phyloP scores from a whole-genome alignment of 2,888 invertebrate genomes.

The Eupithecia centaureata region DNA sequence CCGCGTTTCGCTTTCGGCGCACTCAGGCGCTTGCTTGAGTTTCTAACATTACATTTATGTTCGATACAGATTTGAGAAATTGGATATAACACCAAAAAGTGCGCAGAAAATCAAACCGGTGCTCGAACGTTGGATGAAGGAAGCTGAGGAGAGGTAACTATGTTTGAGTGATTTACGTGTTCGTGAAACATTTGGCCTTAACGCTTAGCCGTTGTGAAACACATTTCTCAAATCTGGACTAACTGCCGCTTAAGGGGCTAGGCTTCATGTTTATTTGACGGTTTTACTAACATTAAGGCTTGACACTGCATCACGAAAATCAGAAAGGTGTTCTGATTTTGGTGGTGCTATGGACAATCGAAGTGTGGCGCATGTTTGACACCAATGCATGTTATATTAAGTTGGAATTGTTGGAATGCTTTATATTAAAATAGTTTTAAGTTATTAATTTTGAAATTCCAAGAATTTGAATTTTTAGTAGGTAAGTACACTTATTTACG shows the following conservation, averaged over 20 bases:
- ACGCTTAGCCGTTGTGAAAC: constrained; percentile 77
- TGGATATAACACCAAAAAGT: constrained; percentile 99
- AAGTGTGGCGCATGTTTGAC: constrained; percentile 37
- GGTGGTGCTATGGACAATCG: constrained; percentile 37
- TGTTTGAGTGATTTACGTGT: constrained; percentile 77
- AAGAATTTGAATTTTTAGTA: neutral
- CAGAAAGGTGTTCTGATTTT: constrained; percentile 41
- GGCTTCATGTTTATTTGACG: constrained; percentile 62
- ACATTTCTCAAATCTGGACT: constrained; percentile 85
- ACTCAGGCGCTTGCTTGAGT: constrained; percentile 65
- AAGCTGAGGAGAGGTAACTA: constrained; percentile 97
- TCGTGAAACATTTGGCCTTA: constrained; percentile 81
- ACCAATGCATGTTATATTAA: constrained; percentile 40
- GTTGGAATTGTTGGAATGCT: constrained; percentile 3
- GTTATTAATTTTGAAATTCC: neutral
- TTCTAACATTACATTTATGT: constrained; percentile 82
- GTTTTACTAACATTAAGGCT: constrained; percentile 48
- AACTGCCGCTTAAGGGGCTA: constrained; percentile 77
- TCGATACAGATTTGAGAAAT: constrained; percentile 97
- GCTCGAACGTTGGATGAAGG: constrained; percentile 99
- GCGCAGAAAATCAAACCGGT: constrained; percentile 99
- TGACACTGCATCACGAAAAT: constrained; percentile 28
- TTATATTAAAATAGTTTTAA: constrained; percentile 1
- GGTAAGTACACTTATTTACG: neutral
- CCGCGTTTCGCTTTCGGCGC: constrained; percentile 53